Base-by-base conservation (phyloP, 2,797 vertebrate genomes). In the Mormyrus hasselquistii region DNA sequence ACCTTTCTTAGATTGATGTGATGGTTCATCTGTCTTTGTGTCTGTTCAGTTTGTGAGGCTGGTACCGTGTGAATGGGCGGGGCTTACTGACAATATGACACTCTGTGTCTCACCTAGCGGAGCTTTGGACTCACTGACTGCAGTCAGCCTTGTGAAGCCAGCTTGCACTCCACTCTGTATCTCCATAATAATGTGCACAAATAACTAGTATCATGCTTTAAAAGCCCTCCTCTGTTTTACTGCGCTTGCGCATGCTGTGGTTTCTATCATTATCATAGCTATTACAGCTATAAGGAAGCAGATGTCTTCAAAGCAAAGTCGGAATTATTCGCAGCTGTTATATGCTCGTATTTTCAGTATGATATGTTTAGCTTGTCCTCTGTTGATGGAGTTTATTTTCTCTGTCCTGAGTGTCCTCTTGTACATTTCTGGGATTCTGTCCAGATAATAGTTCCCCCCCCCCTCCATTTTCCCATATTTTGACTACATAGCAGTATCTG, bases 311-410 rank as follows among this genome's bases (percentile, higher is more conserved):
- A 89, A 88, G 88, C 91, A 87, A 38, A 5, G 25, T 12, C 57
- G 90, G 12, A 7, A 90, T 88, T 79, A 87, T 89, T 90, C 76
- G 90, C 34, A 91, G 93, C 93, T 89, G 94, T 94, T 93, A 91
- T 90, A 89, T 0, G 34, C 59, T 76, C 2, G 83, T 86, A 87
- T 65, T 4, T 91, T 86, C 57, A 79, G 19, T 47, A 89, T 86
- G 86, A 62, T 89, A 6, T 12, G 29, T 22, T 86, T 90, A 86
- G 41, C 25, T 82, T n/a, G 62, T 62, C 34, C 69, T 29, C 53
- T 50, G 86, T n/a, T 90, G 41, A 90, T 92, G 19, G 91, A 90
- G 87, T 76, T 83, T 86, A n/a, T 62, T 1, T 29, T 87, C 16
- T 57, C 49, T 90, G 55, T 52, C 59, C n/a, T 44, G 25, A 29